Percentiles rank a stretch among this genome's conserved stretches.
Evolutionary conservation across 2,113 vertebrate genomes (phyloP).

Genomic region (Pachypanchax playfairii): DNA sequence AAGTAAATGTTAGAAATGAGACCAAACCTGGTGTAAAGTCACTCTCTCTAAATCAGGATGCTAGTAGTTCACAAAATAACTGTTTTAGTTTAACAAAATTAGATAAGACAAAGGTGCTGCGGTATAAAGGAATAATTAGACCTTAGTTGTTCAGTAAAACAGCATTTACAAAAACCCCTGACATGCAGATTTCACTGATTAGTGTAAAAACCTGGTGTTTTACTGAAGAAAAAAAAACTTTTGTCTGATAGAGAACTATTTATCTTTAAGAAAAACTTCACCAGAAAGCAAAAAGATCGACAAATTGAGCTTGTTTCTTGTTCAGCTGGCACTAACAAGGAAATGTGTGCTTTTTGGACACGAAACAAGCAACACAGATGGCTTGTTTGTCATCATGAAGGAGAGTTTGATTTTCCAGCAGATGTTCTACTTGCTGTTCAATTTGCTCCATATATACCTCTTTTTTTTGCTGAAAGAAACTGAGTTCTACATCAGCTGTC

Average conservation of each 20-base stretch:
- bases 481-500: constrained; percentile 1
- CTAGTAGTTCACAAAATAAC: no score
- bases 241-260: background rate
- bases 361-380: constrained; percentile 14
- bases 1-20: no score
- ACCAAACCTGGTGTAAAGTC: no score
- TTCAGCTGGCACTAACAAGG: background rate
- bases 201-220: background rate
- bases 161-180: no score
- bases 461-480: background rate
- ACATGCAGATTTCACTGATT: background rate
- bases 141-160: no score
- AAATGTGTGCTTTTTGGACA: constrained; percentile 10
- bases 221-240: no score
- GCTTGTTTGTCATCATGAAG: constrained; percentile 26
- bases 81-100: no score
- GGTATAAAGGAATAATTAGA: no score
- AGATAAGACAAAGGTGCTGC: background rate
- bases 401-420: constrained; percentile 20
- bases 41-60: no score
- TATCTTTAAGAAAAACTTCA: background rate
- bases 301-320: background rate
- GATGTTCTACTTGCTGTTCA: constrained; percentile 21
- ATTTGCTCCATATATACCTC: constrained; percentile 12
- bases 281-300: no score